These are phyloP conservation scores for Xerus inauris DNA, from an alignment of 2,113 vertebrate species.

Conservation along the genomic window DNA sequence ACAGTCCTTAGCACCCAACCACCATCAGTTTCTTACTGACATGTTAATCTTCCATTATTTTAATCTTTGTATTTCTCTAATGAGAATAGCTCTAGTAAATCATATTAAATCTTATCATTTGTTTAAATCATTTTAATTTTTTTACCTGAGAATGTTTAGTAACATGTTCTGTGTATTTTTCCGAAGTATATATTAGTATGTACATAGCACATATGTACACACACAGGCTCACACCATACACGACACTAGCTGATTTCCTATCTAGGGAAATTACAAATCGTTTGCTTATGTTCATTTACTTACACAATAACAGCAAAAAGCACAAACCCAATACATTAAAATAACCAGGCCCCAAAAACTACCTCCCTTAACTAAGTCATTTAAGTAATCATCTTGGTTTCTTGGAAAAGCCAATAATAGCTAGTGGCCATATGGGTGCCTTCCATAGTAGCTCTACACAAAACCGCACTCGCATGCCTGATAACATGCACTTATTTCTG, in stretches of 20 bases:
- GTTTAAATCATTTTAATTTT: conserved; percentile 7
- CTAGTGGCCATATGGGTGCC: not conserved
- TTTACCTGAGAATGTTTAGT: conserved; percentile 26
- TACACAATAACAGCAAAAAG: conserved; percentile 48
- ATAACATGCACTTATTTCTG: not conserved
- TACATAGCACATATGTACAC: not conserved
- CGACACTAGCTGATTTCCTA: conserved; percentile 27
- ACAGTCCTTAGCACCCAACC: not conserved
- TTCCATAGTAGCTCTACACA: conserved; percentile 9
- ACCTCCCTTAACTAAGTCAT: conserved; percentile 45
- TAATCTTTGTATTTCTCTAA: not conserved
- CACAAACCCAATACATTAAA: conserved; percentile 59
- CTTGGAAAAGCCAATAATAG: conserved; percentile 64
- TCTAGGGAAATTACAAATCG: conserved; percentile 55
- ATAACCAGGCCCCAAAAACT: conserved; percentile 33
- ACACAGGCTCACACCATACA: not conserved
- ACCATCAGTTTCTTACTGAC: not conserved
- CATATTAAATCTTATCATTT: not conserved
- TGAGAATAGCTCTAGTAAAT: not conserved
- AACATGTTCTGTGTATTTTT: not conserved
- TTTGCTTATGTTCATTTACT: conserved; percentile 43
- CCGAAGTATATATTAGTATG: not conserved
- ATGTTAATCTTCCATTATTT: not conserved
- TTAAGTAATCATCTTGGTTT: conserved; percentile 66
- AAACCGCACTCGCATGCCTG: not conserved